A percentile compares a stretch with the other conserved stretches of the same genome.
Evolutionary conservation across 1,140 invertebrate species (phyloP).

Genomic region (Calephelis nemesis): DNA sequence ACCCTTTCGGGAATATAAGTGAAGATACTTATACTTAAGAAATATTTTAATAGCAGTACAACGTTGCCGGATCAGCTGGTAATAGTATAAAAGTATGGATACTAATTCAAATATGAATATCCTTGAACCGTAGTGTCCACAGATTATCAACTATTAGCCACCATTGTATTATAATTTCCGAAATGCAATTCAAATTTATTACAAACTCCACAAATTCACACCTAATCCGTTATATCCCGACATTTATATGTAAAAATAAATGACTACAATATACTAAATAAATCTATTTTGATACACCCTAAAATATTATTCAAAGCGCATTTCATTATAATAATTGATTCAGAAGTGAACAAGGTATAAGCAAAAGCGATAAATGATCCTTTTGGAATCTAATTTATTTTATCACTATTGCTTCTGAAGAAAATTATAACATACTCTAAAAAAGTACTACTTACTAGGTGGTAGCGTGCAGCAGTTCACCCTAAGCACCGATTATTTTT

Average conservation of each 20-base stretch:
- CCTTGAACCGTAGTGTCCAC: not conserved
- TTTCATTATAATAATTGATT: slow-evolving; percentile 48
- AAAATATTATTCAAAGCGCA: slow-evolving; percentile 42
- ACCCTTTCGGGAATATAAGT: no score
- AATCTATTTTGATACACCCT: slow-evolving; percentile 30
- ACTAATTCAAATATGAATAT: no score
- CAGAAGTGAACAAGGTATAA: slow-evolving; percentile 20
- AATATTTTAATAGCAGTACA: no score
- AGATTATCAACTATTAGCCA: slow-evolving; percentile 6
- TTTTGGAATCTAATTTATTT: not conserved
- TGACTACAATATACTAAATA: slow-evolving; percentile 16
- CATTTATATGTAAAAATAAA: slow-evolving; percentile 16
- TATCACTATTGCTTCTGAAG: no score
- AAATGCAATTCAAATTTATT: slow-evolving; percentile 14
- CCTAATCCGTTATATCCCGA: slow-evolving; percentile 1
- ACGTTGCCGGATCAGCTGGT: no score
- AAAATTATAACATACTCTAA: no score
- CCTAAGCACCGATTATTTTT: no score
- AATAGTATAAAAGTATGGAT: no score
- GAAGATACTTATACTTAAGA: no score
- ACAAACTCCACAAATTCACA: slow-evolving; percentile 9
- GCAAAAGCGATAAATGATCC: slow-evolving; percentile 20
- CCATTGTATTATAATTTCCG: slow-evolving; percentile 7
- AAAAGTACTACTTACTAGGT: no score
- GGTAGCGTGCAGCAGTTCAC: no score